Evolutionary conservation across 2,888 invertebrate species (phyloP), one percentile per base, ranked within the genome.

Genomic region (Parnassius apollo): DNA sequence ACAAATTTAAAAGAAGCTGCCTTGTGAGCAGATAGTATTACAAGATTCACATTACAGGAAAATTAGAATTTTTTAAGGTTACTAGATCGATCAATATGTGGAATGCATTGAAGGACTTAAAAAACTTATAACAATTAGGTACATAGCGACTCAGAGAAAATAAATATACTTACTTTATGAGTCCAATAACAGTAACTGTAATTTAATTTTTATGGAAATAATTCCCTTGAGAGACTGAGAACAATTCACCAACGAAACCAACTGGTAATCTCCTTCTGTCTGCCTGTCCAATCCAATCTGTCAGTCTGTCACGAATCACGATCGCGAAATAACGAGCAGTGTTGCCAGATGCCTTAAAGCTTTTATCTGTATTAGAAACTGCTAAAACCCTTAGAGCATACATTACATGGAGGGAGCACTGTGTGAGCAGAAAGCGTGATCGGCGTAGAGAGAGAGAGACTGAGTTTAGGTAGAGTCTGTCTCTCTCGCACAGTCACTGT

Each of bases 131-230:
- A 2, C 13, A 13, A 13, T 13, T 49, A 49, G 8, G 44, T 42
- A 18, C 0, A 12, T 45, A 22, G 12, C 2, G 44, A 45, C 12
- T 11, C 45, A 10, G 2, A n/a, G 22, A 52, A 25, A 51, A 22
- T 45, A 54, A 50, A 35, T 63, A 22, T 52, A 63, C 63, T 63
- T 59, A 63, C 63, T 63, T 62, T 50, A 2, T 42, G 11, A 42
- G 42, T 50, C 22, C 35, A 18, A 9, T 18, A n/a, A 59, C 42
- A 53, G 58, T 56, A 63, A 59, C 44, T 62, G 51, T 45, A 55
- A 55, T 45, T 59, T 63, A 50, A 45, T 52, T 3, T 53, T 54
- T 12, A 13, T 35, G 13, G 13, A 35, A 35, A 58, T 54, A 22
- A 49, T 10, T 49, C 13, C 45, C 13, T 48, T 53, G 18, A 10